Conservation (phyloP, 2,113 vertebrate species). For the Cacatua alba region DNA sequence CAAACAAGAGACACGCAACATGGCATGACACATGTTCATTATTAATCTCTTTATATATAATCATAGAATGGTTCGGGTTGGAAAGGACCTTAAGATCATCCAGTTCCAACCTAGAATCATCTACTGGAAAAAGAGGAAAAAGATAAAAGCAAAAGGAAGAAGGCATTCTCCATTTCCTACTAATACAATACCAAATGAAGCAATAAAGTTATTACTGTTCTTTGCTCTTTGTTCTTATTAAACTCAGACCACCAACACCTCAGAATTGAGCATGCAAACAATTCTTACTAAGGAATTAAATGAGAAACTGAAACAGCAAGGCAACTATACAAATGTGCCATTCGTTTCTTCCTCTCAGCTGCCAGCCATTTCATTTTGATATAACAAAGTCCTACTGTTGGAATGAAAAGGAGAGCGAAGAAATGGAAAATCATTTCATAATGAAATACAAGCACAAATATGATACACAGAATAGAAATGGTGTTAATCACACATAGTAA, state of each 20-base stretch:
- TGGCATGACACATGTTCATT: neutral
- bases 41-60: neutral
- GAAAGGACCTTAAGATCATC: neutral
- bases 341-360: neutral
- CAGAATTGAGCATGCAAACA: fast-evolving
- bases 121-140: neutral
- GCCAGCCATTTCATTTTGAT: neutral
- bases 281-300: neutral
- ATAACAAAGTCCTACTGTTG: neutral
- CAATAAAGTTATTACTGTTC: neutral
- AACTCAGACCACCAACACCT: neutral
- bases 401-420: neutral
- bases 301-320: neutral
- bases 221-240: neutral
- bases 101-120: neutral
- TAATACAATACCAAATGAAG: neutral
- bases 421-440: neutral
- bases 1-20: neutral
- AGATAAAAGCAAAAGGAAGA: neutral
- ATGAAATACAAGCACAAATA: neutral
- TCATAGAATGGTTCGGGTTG: neutral
- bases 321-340: neutral
- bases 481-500: neutral
- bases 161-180: neutral
- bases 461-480: neutral